Conservation (phyloP, 1,140 invertebrate species). For the Rhopalosiphum padi region DNA sequence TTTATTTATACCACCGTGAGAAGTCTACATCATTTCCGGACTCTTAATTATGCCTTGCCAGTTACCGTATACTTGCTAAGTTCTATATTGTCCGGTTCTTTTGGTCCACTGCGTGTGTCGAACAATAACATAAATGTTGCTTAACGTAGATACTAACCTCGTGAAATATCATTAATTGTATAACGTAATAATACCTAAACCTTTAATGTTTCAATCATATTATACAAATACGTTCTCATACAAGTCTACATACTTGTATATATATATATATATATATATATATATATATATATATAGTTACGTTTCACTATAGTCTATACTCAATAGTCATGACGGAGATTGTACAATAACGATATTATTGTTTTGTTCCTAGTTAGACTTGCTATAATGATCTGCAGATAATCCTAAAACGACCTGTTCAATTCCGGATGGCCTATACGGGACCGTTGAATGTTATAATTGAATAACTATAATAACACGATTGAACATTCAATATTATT, state of each 20-base stretch:
- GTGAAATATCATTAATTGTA: constrained; percentile 5
- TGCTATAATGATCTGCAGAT: background rate
- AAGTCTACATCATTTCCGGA: constrained; percentile 14
- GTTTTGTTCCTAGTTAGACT: background rate
- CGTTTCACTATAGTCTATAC: background rate
- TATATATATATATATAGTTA: background rate
- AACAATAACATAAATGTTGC: background rate
- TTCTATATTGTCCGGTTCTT: background rate
- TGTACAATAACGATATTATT: background rate
- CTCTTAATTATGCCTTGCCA: background rate
- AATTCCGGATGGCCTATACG: background rate
- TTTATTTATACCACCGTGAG: background rate
- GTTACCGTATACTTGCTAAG: background rate
- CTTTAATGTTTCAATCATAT: background rate
- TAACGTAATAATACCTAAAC: background rate
- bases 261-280: too few relatives aligned
- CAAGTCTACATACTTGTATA: background rate
- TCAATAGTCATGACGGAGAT: background rate
- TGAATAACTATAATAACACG: background rate
- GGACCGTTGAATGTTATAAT: background rate
- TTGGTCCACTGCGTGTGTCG: background rate
- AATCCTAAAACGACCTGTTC: background rate
- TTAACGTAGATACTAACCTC: background rate
- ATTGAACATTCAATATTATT: background rate
- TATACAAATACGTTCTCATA: background rate